Evolutionary conservation across 1,140 invertebrate genomes (phyloP), one percentile per base, ranked within the genome.

Genomic region (Panulirus ornatus): DNA sequence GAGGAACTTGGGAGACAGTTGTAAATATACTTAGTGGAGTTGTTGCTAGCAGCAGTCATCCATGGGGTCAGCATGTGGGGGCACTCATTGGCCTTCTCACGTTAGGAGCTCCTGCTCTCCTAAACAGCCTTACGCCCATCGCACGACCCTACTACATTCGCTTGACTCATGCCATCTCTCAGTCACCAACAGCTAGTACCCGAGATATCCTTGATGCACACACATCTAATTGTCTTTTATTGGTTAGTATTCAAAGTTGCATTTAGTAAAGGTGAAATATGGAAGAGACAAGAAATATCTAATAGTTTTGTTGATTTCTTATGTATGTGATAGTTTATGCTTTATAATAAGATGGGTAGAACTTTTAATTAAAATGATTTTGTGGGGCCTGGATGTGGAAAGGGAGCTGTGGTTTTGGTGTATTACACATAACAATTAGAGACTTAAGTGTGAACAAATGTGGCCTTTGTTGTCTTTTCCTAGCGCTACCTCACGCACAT

Each of bases 61-160:
- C 91, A 0, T 92, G 91, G 91, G 89, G 87, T 34, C 91, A 92
- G 40, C 91, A 92, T 58, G 84, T 90, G n/a, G 91, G 91, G 38
- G 91, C 91, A 78, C 84, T 92, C 6, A 91, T 83, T 73, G 91
- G 88, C 27, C 91, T 92, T 34, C 83, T 92, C 36, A 87, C 89
- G 1, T 73, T 92, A 34, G 91, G 91, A 40, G 34, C 66, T 22
- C 79, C 79, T 40, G 79, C 88, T 6, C 71, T 89, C 5, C 44
- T 89, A 11, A 71, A 89, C 47, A 89, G 88, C 34, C 71, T 89
- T 14, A 89, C 88, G n/a, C 88, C 88, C 16, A 89, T 89, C 19
- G 88, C 88, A 38, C 79, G 88, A 34, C 71, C 88, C 2, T 89
- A 89, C 70, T 66, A 89, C 58, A 83, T 58, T 42, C 88, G 88